Conservation (phyloP, 2,888 invertebrate species). For the Drosophila acutilabella region DNA sequence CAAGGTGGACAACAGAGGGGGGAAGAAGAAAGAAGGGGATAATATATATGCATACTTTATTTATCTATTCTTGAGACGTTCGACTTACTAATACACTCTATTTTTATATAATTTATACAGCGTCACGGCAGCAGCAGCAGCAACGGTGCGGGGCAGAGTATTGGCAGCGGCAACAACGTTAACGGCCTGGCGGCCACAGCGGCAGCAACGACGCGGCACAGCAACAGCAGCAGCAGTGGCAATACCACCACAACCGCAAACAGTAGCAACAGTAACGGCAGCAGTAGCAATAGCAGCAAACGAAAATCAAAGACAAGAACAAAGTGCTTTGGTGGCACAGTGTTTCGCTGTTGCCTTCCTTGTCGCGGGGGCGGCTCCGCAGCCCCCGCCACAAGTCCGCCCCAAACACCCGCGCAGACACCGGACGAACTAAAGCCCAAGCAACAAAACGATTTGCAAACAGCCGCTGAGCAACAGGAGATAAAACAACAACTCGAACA, state of each 20-base stretch:
- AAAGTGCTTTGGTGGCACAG: conserved; percentile 88
- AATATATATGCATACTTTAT: too few relatives aligned
- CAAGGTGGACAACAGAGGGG: conserved; percentile 49
- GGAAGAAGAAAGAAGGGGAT: not conserved
- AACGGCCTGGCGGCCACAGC: conserved; percentile 74
- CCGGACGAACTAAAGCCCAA: conserved; percentile 76
- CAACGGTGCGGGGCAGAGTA: conserved; percentile 53
- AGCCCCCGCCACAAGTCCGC: conserved; percentile 87
- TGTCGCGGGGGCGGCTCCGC: conserved; percentile 92
- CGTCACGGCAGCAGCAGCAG: conserved; percentile 77
- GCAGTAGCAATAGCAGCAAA: conserved; percentile 53
- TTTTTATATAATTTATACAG: conserved; percentile 45
- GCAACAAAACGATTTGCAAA: conserved; percentile 11
- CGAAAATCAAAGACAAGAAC: conserved; percentile 82
- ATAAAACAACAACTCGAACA: conserved; percentile 39
- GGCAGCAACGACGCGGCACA: conserved; percentile 41
- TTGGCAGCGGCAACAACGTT: conserved; percentile 43
- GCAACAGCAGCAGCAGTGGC: conserved; percentile 41
- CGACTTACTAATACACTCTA: not conserved
- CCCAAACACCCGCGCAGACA: conserved; percentile 83
- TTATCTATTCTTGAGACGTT: too few relatives aligned
- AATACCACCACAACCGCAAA: conserved; percentile 29
- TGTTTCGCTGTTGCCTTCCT: conserved; percentile 94
- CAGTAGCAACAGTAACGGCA: conserved; percentile 24
- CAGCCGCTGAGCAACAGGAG: conserved; percentile 33